phyloP scores from a whole-genome alignment of 2,113 vertebrate species.

The Mastomys coucha region DNA sequence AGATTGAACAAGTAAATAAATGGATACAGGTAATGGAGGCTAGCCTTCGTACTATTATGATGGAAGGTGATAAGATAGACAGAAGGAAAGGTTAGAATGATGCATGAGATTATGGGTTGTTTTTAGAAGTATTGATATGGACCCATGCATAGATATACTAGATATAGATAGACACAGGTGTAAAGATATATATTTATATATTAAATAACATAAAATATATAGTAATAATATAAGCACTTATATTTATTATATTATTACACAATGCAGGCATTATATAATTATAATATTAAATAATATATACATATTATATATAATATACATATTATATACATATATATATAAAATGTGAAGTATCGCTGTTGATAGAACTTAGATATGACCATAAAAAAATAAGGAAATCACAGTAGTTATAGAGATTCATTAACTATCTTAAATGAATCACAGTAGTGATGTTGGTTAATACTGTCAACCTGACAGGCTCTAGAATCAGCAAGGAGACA shows the following conservation, averaged over 20 bases:
- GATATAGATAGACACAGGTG: background rate
- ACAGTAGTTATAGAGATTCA: background rate
- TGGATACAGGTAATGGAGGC: background rate
- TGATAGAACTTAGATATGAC: background rate
- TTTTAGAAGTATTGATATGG: background rate
- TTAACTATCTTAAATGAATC: background rate
- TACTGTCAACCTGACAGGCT: background rate
- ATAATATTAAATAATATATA: background rate
- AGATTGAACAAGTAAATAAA: background rate
- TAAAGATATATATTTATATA: background rate
- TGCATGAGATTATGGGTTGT: background rate
- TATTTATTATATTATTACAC: background rate
- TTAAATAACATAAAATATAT: background rate
- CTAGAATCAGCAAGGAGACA: background rate
- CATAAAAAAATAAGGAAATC: background rate
- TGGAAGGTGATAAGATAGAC: background rate
- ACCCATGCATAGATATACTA: background rate
- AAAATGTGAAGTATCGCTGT: background rate
- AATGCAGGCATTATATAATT: background rate
- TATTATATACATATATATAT: background rate
- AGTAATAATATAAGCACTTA: background rate
- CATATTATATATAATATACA: background rate
- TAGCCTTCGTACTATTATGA: background rate
- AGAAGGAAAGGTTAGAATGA: background rate
- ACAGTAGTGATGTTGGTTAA: background rate